Conservation (phyloP, 2,797 vertebrate species). For the Tapirus indicus region DNA sequence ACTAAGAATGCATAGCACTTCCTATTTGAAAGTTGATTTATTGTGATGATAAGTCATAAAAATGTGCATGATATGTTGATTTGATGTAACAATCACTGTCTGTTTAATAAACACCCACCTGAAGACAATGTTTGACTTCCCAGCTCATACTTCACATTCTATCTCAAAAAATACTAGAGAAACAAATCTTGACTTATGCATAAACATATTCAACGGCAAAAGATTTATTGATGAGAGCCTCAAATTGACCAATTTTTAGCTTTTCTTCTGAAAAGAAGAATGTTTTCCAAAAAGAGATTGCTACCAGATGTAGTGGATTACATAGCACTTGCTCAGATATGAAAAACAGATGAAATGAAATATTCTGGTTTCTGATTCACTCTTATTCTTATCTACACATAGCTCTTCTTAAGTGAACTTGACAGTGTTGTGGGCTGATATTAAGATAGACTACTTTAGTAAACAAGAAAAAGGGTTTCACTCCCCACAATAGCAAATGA, state of each 20-base stretch:
- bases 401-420: slow-evolving; percentile 78
- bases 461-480: slow-evolving; percentile 79
- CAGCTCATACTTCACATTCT: slow-evolving; percentile 24
- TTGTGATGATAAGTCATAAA: slow-evolving; percentile 67
- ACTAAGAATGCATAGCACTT: slow-evolving; percentile 47
- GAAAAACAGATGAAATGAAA: slow-evolving; percentile 80
- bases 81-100: slow-evolving; percentile 65
- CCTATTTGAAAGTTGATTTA: slow-evolving; percentile 65
- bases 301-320: slow-evolving; percentile 70
- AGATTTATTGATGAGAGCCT: slow-evolving; percentile 69
- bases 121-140: slow-evolving; percentile 58
- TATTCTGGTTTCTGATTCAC: slow-evolving; percentile 73
- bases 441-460: slow-evolving; percentile 73
- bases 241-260: slow-evolving; percentile 72
- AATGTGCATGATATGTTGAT: slow-evolving; percentile 52
- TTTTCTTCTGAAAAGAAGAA: slow-evolving; percentile 72
- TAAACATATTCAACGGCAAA: slow-evolving; percentile 67
- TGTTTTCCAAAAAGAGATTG: slow-evolving; percentile 72
- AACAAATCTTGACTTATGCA: slow-evolving; percentile 41
- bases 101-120: slow-evolving; percentile 64
- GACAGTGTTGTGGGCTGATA: slow-evolving; percentile 74
- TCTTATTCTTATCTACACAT: slow-evolving; percentile 71
- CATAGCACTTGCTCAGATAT: slow-evolving; percentile 65
- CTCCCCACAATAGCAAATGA: slow-evolving; percentile 48
- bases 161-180: slow-evolving; percentile 33